A percentile compares a stretch with the other conserved stretches of the same genome.
phyloP scores from a whole-genome alignment of 1,140 invertebrate genomes.

The Nebria ingens region DNA sequence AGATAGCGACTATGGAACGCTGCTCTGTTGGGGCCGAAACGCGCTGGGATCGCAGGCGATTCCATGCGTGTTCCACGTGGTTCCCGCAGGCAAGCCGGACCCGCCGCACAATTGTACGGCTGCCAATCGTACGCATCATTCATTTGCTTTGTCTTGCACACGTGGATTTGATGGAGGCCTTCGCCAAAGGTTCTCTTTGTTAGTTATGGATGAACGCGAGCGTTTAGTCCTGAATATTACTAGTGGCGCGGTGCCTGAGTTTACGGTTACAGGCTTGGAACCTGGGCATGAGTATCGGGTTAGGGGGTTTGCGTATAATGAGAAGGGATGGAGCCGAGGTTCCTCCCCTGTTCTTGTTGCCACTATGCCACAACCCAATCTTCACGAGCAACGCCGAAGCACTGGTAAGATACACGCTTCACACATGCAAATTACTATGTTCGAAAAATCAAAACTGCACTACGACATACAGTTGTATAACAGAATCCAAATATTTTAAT shows the following conservation, averaged over 20 bases:
- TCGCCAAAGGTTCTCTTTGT: slow-evolving; percentile 39
- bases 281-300: slow-evolving; percentile 37
- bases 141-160: slow-evolving; percentile 37
- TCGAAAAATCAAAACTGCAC: too few species aligned
- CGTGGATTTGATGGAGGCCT: slow-evolving; percentile 40
- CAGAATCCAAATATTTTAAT: too few species aligned
- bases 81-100: slow-evolving; percentile 44
- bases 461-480: too few species aligned
- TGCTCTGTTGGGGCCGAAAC: slow-evolving; percentile 46
- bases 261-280: slow-evolving; percentile 33
- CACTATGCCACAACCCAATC: slow-evolving; percentile 28
- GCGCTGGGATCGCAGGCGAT: slow-evolving; percentile 39
- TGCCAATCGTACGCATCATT: slow-evolving; percentile 40
- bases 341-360: slow-evolving; percentile 21
- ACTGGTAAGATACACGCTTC: neutral
- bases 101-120: slow-evolving; percentile 38
- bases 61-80: slow-evolving; percentile 45
- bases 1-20: slow-evolving; percentile 44
- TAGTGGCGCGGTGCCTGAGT: slow-evolving; percentile 26
- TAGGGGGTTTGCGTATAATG: slow-evolving; percentile 44
- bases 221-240: slow-evolving; percentile 19
- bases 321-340: slow-evolving; percentile 39
- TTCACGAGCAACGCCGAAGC: slow-evolving; percentile 29
- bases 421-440: too few species aligned
- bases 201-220: slow-evolving; percentile 18